Evolutionary conservation across 2,888 invertebrate species (phyloP).

Genomic region (Hoplodrina ambigua): DNA sequence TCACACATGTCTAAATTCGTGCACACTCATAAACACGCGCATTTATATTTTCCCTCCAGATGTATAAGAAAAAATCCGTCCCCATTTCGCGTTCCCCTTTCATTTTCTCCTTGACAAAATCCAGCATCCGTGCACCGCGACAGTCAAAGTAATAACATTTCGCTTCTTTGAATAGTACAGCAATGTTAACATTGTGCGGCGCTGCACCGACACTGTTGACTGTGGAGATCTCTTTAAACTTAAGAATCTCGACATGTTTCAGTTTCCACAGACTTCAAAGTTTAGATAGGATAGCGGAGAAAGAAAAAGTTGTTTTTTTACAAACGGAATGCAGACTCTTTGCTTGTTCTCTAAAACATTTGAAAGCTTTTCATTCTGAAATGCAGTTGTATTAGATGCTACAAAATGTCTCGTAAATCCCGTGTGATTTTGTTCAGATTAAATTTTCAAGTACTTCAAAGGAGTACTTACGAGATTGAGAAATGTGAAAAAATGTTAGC

Average conservation of each 20-base stretch:
- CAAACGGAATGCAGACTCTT: constrained; percentile 23
- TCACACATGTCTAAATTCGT: constrained; percentile 5
- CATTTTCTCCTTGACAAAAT: constrained; percentile 47
- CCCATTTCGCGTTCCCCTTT: constrained; percentile 32
- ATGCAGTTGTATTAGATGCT: constrained; percentile 31
- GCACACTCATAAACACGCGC: neutral
- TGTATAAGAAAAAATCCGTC: constrained; percentile 12
- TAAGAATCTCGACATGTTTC: constrained; percentile 43
- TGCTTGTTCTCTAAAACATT: constrained; percentile 44
- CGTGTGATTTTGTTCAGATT: constrained; percentile 25
- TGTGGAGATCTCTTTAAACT: constrained; percentile 49
- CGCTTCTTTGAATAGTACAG: constrained; percentile 41
- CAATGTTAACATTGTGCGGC: constrained; percentile 48
- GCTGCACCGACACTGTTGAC: constrained; percentile 30
- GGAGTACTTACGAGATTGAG: constrained; percentile 31
- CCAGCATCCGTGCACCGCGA: constrained; percentile 22
- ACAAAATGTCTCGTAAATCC: constrained; percentile 6
- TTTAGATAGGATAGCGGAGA: constrained; percentile 41
- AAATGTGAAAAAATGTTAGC: constrained; percentile 3
- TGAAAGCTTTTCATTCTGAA: constrained; percentile 35
- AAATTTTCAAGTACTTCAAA: constrained; percentile 43
- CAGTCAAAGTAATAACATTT: constrained; percentile 60
- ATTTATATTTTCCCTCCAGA: constrained; percentile 12
- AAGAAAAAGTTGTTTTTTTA: constrained; percentile 32
- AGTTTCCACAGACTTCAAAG: constrained; percentile 45